Evolutionary conservation across 2,113 vertebrate genomes (phyloP), one percentile per base, ranked within the genome.

Genomic region (Vombatus ursinus): DNA sequence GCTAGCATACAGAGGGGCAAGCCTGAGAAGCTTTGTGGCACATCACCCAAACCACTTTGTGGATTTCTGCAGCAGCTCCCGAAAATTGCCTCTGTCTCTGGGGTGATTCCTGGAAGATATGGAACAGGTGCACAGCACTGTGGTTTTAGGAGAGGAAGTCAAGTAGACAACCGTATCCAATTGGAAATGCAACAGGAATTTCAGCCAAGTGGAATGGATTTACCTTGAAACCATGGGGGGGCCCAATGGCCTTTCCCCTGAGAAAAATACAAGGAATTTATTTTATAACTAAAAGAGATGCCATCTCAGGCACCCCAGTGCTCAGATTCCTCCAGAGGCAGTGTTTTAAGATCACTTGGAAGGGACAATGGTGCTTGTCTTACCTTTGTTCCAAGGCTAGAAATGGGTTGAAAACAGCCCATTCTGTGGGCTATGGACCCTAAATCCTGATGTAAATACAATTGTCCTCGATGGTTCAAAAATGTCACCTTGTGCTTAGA

Each of bases 261-360:
- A 94, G 96, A 94, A 97, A 94, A 94, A 52, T 2, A 48, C 91
- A 53, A 94, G 93, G 95, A 51, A 50, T 92, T 68, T 47, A n/a
- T 47, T 89, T 48, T 3, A 25, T 89, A 51, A 89, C 92, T 52
- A 37, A 96, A 93, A 95, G 53, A 94, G 92, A 91, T 91, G 94
- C 91, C 94, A 95, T 52, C 93, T 93, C 94, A 57, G 14, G 44
- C 77, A 50, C 26, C 48, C 92, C 0, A 3, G 90, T n/a, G 51
- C 84, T 24, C 90, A 22, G 7, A 28, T 31, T 24, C 49, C 11
- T 47, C 93, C 84, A 11, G n/a, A 57, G 94, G 95, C 94, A 94
- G 91, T 61, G n/a, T 89, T 68, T 53, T 1, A 28, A 44, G 5
- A 28, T 2, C 23, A 25, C 47, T 0, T 8, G 12, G 90, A 25